Conservation (phyloP, 92 coral and sea anemone species). For the Umimayanthus chanpuru region DNA sequence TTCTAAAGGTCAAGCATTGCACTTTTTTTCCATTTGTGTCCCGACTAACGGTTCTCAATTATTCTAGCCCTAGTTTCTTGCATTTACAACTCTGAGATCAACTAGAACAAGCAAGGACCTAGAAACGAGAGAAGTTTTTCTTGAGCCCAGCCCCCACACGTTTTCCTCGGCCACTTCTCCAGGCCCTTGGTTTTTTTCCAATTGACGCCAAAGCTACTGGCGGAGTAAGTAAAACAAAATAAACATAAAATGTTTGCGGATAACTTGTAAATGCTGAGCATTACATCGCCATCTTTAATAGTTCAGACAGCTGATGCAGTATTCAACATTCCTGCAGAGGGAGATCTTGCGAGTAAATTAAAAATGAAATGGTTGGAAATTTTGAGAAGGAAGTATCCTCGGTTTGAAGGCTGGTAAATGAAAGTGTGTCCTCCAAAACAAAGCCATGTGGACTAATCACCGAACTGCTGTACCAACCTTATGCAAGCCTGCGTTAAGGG, state of each 20-base stretch:
- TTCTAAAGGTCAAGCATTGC: no score
- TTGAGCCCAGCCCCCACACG: background rate
- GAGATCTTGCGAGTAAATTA: background rate
- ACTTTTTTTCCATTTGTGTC: background rate
- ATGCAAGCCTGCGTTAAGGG: constrained; percentile 88
- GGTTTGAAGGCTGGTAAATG: background rate
- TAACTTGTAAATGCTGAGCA: constrained; percentile 41
- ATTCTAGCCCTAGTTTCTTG: background rate
- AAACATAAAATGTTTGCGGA: constrained; percentile 40
- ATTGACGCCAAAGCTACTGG: background rate
- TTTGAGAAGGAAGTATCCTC: background rate
- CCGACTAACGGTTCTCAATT: background rate
- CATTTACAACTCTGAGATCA: background rate
- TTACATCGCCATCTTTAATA: background rate
- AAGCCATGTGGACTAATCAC: background rate
- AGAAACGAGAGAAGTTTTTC: no score
- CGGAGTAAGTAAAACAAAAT: background rate
- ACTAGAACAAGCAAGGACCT: background rate
- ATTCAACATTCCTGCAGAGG: constrained; percentile 6
- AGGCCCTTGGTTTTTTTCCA: background rate
- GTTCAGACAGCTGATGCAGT: background rate
- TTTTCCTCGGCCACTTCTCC: background rate
- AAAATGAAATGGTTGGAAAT: background rate
- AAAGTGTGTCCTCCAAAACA: background rate
- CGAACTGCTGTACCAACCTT: constrained; percentile 64